Evolutionary conservation across 2,113 vertebrate species (phyloP).

Genomic region (Solenodon paradoxus): DNA sequence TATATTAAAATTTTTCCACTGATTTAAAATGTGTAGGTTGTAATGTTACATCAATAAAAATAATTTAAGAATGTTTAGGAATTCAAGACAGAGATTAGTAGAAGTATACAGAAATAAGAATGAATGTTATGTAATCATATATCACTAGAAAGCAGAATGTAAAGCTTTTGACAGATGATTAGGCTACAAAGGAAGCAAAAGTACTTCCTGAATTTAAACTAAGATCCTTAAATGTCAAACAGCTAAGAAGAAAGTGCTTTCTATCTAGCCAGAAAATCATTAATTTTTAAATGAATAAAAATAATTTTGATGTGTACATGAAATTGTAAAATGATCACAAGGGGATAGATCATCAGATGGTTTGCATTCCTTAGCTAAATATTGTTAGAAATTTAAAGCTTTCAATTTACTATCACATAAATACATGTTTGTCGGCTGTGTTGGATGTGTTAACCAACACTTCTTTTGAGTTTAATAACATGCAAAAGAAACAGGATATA

Average conservation of each 20-base stretch:
- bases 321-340: not conserved
- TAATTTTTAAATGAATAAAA: slow-evolving; percentile 43
- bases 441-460: not conserved
- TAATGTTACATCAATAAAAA: too few species aligned
- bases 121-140: not conserved
- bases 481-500: not conserved
- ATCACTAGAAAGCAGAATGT: not conserved
- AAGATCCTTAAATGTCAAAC: slow-evolving; percentile 44
- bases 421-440: not conserved
- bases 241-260: slow-evolving; percentile 14
- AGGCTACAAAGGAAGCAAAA: slow-evolving; percentile 20
- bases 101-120: not conserved
- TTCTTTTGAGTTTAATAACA: not conserved
- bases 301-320: slow-evolving; percentile 14
- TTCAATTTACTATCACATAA: not conserved
- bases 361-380: not conserved
- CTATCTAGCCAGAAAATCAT: not conserved
- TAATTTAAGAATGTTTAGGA: not conserved
- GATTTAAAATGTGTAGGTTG: not conserved
- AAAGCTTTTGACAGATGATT: not conserved
- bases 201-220: slow-evolving; percentile 39
- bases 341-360: not conserved
- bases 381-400: not conserved
- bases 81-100: not conserved
- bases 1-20: not conserved